Percentiles rank a stretch among this genome's conserved stretches.
These are phyloP conservation scores for Promerops cafer DNA, from an alignment of 2,113 vertebrate genomes.

Conservation along the genomic window DNA sequence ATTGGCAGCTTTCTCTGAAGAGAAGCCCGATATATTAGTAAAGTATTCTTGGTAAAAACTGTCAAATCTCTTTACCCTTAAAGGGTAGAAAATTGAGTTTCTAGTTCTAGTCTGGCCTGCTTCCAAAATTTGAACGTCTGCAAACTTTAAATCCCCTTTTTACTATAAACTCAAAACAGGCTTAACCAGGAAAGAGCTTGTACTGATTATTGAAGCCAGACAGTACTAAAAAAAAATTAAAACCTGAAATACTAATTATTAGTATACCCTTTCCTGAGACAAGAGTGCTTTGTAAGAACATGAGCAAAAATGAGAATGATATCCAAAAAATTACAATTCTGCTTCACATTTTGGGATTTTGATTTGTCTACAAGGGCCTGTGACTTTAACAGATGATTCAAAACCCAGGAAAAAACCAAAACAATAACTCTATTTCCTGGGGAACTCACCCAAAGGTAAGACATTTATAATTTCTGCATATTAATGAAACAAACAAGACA, in stretches of 20 bases:
- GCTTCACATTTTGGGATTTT: neutral
- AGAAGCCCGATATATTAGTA: neutral
- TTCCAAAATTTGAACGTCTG: slow-evolving; percentile 27
- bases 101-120: neutral
- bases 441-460: neutral
- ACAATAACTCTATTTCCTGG: neutral
- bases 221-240: neutral
- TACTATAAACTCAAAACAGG: neutral
- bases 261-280: neutral
- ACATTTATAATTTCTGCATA: neutral
- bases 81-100: neutral
- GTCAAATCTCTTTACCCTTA: neutral
- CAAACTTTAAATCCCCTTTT: neutral
- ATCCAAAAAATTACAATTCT: neutral
- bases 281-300: neutral
- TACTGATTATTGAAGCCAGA: neutral
- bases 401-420: neutral
- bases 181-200: neutral
- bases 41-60: neutral
- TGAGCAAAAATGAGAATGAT: neutral
- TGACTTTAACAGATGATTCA: neutral
- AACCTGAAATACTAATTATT: neutral
- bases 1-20: neutral
- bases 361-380: neutral
- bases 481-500: neutral